Evolutionary conservation across 2,888 invertebrate species (phyloP), one percentile per base, ranked within the genome.

Genomic region (Chrysolina haemoptera): DNA sequence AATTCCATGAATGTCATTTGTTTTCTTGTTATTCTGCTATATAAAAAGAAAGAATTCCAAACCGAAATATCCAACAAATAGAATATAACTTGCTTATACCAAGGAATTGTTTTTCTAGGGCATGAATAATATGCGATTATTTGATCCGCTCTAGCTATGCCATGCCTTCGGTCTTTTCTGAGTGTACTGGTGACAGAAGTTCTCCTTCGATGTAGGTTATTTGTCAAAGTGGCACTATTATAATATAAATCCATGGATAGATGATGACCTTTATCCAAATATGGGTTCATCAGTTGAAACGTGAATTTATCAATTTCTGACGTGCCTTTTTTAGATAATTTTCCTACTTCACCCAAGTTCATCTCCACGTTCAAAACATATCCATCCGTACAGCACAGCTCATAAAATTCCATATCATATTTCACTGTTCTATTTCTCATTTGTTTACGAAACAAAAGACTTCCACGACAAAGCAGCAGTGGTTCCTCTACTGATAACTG

Each of bases 331-430:
- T 69, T 70, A 20, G 53, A 14, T 10, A 0, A 2, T 35, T 70
- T 55, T 18, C 62, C 43, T 35, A 16, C 46, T 46, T 50, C 46
- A 6, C 68, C 67, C 65, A 63, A 65, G 18, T 75, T 68, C 55
- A 73, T 70, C 12, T 77, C 68, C 14, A 75, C n/a, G 48, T 77
- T 72, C 46, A 77, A 62, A 40, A 75, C 64, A 64, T 75, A 77
- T 16, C 74, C 73, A 68, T 75, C 70, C 14, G 53, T 6, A 59
- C 66, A 55, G 35, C 67, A 67, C 14, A 76, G 50, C 11, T 40
- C 68, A 53, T 73, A 68, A 35, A 76, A 73, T 55, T 76, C 73
- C 12, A 75, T 70, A 3, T 70, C 59, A 50, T 70, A 71, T 2
- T 48, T 74, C 55, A 62, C 16, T 20, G 71, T 66, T 50, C 71